Evolutionary conservation across 2,797 vertebrate genomes (phyloP).

Genomic region (Gobio occitaniae): DNA sequence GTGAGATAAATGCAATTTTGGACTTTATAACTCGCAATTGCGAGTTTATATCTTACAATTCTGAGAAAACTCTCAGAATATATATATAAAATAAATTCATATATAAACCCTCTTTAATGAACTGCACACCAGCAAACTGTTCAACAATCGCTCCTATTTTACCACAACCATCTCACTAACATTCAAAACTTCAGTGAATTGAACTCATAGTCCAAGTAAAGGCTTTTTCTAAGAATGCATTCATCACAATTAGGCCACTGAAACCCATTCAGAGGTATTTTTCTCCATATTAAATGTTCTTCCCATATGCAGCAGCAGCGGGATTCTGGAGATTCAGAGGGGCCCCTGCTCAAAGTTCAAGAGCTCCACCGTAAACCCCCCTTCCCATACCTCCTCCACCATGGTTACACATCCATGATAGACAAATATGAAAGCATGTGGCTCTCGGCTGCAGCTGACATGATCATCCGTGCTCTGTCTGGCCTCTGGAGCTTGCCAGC

Average conservation of each 20-base stretch:
- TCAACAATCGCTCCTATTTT: not conserved
- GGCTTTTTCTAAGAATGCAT: conserved; percentile 15
- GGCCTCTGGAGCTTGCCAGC: conserved; percentile 44
- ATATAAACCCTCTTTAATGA: not conserved
- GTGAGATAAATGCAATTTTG: no score
- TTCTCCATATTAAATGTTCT: conserved; percentile 37
- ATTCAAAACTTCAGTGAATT: not conserved
- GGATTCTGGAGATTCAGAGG: conserved; percentile 35
- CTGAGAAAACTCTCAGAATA: no score
- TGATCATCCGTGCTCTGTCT: conserved; percentile 49
- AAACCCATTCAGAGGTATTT: conserved; percentile 38
- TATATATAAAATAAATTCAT: not conserved
- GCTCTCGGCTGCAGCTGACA: conserved; percentile 37
- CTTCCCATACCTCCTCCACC: conserved; percentile 11
- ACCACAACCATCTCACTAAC: not conserved
- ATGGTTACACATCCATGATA: conserved; percentile 49
- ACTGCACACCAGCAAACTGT: not conserved
- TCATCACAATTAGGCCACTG: conserved; percentile 18
- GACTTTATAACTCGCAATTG: no score
- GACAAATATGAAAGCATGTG: conserved; percentile 43
- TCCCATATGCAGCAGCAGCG: conserved; percentile 20
- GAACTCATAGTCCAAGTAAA: not conserved
- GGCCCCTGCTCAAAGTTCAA: conserved; percentile 48
- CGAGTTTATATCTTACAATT: no score
- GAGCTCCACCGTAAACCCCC: conserved; percentile 17